Evolutionary conservation across 2,888 invertebrate genomes (phyloP).

Genomic region (Fragum sueziense): DNA sequence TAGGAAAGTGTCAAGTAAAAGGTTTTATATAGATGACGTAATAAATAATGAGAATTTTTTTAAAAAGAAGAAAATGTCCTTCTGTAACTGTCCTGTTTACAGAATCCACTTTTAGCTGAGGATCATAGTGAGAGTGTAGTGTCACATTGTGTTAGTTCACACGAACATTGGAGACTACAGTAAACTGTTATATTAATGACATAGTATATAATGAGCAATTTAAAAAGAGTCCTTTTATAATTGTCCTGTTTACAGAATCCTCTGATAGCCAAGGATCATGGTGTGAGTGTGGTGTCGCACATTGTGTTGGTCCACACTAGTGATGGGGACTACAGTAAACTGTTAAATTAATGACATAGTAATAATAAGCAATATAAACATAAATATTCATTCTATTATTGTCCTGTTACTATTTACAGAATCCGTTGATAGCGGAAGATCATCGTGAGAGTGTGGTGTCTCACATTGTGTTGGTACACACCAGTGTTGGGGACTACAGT

Average conservation of each 20-base stretch:
- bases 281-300: conserved; percentile 90
- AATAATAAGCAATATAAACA: too few species aligned
- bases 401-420: conserved; percentile 83
- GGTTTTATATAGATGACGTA: too few species aligned
- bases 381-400: background rate
- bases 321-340: conserved; percentile 88
- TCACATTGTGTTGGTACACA: conserved; percentile 94
- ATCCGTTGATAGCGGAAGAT: conserved; percentile 87
- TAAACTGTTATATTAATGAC: too few species aligned
- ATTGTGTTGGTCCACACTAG: conserved; percentile 93
- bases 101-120: conserved; percentile 88
- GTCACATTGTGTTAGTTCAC: conserved; percentile 93
- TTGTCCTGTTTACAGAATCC: conserved; percentile 84
- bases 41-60: too few species aligned
- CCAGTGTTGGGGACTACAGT: conserved; percentile 88
- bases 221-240: too few species aligned
- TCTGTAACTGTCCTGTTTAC: conserved; percentile 41
- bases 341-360: conserved; percentile 89
- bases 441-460: conserved; percentile 89
- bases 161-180: conserved; percentile 89
- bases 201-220: too few species aligned
- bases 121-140: conserved; percentile 88
- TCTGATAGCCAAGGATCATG: conserved; percentile 87
- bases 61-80: too few species aligned
- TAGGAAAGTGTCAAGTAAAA: too few species aligned